Evolutionary conservation across 1,140 invertebrate genomes (phyloP), one percentile per base, ranked within the genome.

Genomic region (Aphaenogaster ashmeadi): DNA sequence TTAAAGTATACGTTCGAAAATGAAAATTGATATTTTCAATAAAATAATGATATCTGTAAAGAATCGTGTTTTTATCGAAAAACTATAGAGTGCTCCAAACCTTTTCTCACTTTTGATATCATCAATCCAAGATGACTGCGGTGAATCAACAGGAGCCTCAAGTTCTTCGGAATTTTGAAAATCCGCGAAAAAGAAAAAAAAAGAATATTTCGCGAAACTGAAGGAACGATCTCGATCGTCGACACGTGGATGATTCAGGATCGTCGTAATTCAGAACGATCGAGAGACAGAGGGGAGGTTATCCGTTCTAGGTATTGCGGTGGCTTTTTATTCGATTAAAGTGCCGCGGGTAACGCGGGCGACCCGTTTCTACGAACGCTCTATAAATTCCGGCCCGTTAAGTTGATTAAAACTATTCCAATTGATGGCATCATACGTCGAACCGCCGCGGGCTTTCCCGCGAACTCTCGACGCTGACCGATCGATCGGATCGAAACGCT

Each of bases 401-500:
- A 86, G 71, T 91, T 71, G 87, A 86, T 91, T 88, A 83, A 90
- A 91, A 88, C 87, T 90, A 83, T 90, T 90, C 58, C 87, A 88
- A 90, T 91, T 74, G 90, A 88, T 78, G 77, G 72, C 36, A 52
- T 56, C 54, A 87, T 80, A 86, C 64, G 52, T 77, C 9, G 64
- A 83, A 72, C 41, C 27, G 50, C 77, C 36, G n/a, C 27, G 15
- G 50, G 21, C 78, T 44, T 67, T 85, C 74, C 54, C 54, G 66
- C 54, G 38, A 83, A 36, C 69, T n/a, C 18, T 21, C 67, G 2
- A 5, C 11, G 79, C 67, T 47, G 15, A 72, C 74, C 54, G 69
- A 75, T 72, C 38, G 27, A 72, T 83, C 52, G 38, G 5, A 81
- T 72, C 80, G 27, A 33, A 44, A 15, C 11, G n/a, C 9, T 11